Evolutionary conservation across 2,888 invertebrate species (phyloP), one percentile per base, ranked within the genome.

Genomic region (Athetis lepigone): DNA sequence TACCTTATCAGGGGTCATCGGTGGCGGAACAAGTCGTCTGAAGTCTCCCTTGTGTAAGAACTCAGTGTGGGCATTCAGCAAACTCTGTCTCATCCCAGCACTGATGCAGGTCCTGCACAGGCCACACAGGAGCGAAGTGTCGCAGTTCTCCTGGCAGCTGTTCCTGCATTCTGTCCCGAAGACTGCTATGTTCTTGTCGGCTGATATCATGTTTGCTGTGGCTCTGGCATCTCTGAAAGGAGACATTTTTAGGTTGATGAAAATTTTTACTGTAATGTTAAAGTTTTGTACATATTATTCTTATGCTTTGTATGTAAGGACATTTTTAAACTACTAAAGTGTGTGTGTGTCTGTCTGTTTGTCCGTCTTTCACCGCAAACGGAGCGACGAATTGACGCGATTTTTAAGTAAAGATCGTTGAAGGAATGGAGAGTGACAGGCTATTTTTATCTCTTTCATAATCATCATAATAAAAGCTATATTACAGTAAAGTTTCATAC

Each of bases 71-170:
- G 98, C 97, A 70, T 95, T 92, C 51, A 96, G 93, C 9, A 99
- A 88, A 58, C 94, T 95, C 13, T 90, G 85, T 73, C 95, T 95
- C 37, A 97, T 93, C 33, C 95, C 95, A 1, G 92, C 85, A 2
- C 95, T 96, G 40, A 98, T 92, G 85, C 99, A 99, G 0, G 96
- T 96, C 73, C 95, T 95, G 87, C 99, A 99, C 0, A 99, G 89
- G 51, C 96, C 96, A 85, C 99, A 99, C 0, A 96, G 86, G 2
- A 77, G 71, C 2, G 60, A 49, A 0, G 93, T 89, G 45, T 95
- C 94, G 84, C 98, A 98, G 46, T 96, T 95, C 2, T 95, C 95
- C 67, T 77, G 84, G 63, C 94, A 94, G 0, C 60, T 50, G 0
- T 85, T 84, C 47, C 82, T 86, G 87, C 99, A 99, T 63, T 96